Evolutionary conservation across 2,797 vertebrate species (phyloP).

Genomic region (Percopsis omiscomaycus): DNA sequence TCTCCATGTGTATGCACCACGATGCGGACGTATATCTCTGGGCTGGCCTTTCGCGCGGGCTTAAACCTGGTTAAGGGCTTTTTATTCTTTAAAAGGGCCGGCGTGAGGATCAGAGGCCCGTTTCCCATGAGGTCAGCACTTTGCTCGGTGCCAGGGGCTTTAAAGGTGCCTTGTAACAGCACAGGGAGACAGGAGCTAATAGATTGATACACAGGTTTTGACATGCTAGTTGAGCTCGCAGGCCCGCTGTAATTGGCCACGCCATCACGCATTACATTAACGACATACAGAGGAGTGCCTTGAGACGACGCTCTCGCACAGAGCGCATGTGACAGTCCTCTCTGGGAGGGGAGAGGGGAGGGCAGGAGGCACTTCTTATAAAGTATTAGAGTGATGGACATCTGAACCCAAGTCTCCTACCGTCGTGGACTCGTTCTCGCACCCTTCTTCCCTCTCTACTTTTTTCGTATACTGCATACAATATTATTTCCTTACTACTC

Average conservation of each 20-base stretch:
- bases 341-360: slow-evolving; percentile 55
- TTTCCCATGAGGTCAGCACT: slow-evolving; percentile 82
- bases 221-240: slow-evolving; percentile 91
- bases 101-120: slow-evolving; percentile 70
- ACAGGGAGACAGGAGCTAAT: slow-evolving; percentile 84
- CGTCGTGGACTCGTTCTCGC: slow-evolving; percentile 16
- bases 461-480: not conserved
- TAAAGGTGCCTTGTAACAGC: slow-evolving; percentile 84
- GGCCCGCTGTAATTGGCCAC: slow-evolving; percentile 89
- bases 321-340: slow-evolving; percentile 76
- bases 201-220: slow-evolving; percentile 93
- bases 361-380: slow-evolving; percentile 50
- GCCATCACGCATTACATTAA: slow-evolving; percentile 93
- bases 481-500: not conserved
- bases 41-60: slow-evolving; percentile 30
- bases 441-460: slow-evolving; percentile 4
- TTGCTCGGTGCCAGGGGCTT: slow-evolving; percentile 69
- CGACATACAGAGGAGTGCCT: slow-evolving; percentile 87
- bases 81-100: slow-evolving; percentile 67
- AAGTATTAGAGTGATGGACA: slow-evolving; percentile 70
- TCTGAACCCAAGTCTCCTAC: slow-evolving; percentile 44
- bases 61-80: slow-evolving; percentile 37
- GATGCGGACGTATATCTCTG: slow-evolving; percentile 37
- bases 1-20: slow-evolving; percentile 28
- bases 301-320: slow-evolving; percentile 86